Evolutionary conservation across 2,113 vertebrate species (phyloP).

Genomic region (Atractosteus spatula): DNA sequence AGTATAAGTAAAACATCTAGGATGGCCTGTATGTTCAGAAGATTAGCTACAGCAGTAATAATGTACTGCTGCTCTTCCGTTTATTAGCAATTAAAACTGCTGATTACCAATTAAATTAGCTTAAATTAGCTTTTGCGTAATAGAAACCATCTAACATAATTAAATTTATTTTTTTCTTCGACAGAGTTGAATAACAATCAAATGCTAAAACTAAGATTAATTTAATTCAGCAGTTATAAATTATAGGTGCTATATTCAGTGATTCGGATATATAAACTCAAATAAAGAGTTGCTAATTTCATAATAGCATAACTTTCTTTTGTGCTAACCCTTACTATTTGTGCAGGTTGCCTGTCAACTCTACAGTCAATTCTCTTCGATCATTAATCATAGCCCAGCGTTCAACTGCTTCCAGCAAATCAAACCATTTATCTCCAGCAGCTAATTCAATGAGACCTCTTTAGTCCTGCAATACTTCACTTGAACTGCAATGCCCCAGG

Average conservation of each 20-base stretch:
- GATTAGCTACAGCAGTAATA: too few species aligned
- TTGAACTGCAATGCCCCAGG: neutral
- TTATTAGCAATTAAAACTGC: too few species aligned
- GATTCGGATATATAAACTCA: constrained; percentile 30
- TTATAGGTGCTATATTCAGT: constrained; percentile 31
- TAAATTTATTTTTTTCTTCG: too few species aligned
- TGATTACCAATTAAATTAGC: too few species aligned
- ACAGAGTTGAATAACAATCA: too few species aligned
- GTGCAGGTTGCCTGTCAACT: constrained; percentile 36
- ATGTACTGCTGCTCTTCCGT: too few species aligned
- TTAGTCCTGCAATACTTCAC: neutral
- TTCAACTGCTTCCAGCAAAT: constrained; percentile 38
- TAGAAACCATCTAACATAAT: too few species aligned
- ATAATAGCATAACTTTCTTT: constrained; percentile 2
- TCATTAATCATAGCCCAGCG: constrained; percentile 57
- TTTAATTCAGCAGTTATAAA: constrained; percentile 18
- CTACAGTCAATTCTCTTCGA: constrained; percentile 42
- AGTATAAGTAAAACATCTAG: too few species aligned
- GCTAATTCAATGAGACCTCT: constrained; percentile 31
- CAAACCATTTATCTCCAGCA: constrained; percentile 35
- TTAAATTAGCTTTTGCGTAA: too few species aligned
- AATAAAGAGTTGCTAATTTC: constrained; percentile 14
- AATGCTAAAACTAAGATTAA: too few species aligned
- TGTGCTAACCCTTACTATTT: constrained; percentile 31
- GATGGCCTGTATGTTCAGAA: too few species aligned